Conservation (phyloP, 2,797 vertebrate species). For the Poeciliopsis turneri region DNA sequence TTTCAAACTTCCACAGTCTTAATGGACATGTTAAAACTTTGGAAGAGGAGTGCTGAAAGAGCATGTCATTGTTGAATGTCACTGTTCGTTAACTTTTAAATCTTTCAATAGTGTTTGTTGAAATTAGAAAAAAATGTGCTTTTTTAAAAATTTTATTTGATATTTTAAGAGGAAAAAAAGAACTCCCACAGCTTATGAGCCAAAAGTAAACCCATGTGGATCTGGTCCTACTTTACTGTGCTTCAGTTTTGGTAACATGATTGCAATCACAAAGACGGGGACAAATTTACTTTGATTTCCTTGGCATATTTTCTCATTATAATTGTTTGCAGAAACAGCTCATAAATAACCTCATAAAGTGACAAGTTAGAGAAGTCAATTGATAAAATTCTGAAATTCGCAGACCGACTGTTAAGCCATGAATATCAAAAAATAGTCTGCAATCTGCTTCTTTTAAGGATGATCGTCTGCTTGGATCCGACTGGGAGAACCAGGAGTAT, state of each 20-base stretch:
- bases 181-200: neutral
- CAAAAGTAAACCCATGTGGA: neutral
- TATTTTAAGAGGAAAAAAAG: neutral
- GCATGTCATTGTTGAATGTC: neutral
- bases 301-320: neutral
- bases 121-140: neutral
- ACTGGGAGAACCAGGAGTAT: neutral
- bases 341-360: neutral
- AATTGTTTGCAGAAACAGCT: neutral
- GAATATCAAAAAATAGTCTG: slow-evolving; percentile 24
- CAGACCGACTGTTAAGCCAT: slow-evolving; percentile 25
- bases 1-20: neutral
- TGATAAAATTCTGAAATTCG: neutral
- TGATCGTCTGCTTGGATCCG: slow-evolving; percentile 52
- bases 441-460: slow-evolving; percentile 42
- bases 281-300: neutral
- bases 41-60: neutral
- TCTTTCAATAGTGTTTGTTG: neutral
- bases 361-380: neutral
- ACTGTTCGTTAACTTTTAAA: neutral
- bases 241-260: neutral
- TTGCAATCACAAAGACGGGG: neutral
- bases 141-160: neutral
- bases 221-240: neutral
- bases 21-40: too few species aligned